phyloP scores from a whole-genome alignment of 2,888 invertebrate species.

The Amaurobius ferox region DNA sequence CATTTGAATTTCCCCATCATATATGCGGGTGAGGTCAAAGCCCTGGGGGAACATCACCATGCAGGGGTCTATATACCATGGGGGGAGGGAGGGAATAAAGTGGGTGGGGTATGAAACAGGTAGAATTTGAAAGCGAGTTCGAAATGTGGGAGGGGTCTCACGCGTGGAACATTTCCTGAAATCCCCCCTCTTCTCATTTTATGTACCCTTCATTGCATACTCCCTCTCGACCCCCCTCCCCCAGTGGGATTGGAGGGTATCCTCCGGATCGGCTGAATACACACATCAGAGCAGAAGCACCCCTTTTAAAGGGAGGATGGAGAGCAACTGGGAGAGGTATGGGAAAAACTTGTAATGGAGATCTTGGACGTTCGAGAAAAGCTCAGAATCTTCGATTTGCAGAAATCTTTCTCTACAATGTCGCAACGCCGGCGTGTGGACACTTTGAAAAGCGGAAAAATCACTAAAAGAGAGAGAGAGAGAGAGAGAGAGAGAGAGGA shows the following conservation, averaged over 20 bases:
- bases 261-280: constrained; percentile 43
- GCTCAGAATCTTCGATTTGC: constrained; percentile 6
- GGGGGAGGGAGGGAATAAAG: background rate
- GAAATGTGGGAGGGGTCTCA: constrained; percentile 36
- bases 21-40: constrained; percentile 60
- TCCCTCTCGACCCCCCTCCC: background rate
- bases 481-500: too few species aligned
- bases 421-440: constrained; percentile 3
- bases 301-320: constrained; percentile 22
- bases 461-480: too few species aligned
- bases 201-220: constrained; percentile 51
- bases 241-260: constrained; percentile 41
- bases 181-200: constrained; percentile 23
- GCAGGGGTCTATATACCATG: background rate
- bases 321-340: background rate
- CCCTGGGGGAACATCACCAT: constrained; percentile 24
- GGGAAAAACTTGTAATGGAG: background rate
- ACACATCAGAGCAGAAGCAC: background rate
- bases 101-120: constrained; percentile 24
- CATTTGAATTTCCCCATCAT: constrained; percentile 64
- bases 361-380: background rate
- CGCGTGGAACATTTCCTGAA: constrained; percentile 48
- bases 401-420: constrained; percentile 5
- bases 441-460: background rate
- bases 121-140: constrained; percentile 17